Evolutionary conservation across 2,888 invertebrate genomes (phyloP), one percentile per base, ranked within the genome.

Genomic region (Mimas tiliae): DNA sequence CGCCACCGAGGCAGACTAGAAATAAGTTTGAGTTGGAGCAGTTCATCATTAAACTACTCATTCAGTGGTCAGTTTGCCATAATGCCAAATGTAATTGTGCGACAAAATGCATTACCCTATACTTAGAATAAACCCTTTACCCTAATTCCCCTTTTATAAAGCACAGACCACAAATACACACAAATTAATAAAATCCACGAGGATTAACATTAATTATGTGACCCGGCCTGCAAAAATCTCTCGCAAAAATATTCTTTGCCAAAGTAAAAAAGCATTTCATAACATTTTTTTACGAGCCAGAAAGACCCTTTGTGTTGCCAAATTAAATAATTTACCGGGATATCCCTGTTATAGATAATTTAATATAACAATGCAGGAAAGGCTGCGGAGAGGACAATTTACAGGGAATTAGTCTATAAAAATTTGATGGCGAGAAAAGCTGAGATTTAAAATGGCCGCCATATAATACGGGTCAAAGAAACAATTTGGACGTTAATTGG

Each of bases 361-460:
- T 75, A 72, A 78, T 78, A 78, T 70, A 74, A 77, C 73, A 78
- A 79, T 75, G 78, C 78, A 79, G 79, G 78, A 78, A 78, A 73
- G 75, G 73, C 27, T 33, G 7, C 67, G 65, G 71, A 71, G 65
- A 74, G 74, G 74, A 68, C 74, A 71, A 71, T 72, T 70, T 70
- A 67, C 71, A 68, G 69, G 53, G 71, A 82, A 80, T 80, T 77
- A 75, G 75, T 70, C 70, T 70, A 62, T 69, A 72, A 78, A 77
- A 69, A 69, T 71, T 71, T 70, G 68, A 64, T 67, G 69, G 66
- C 14, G 14, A 7, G 68, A 71, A 73, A 74, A 71, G 70, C 63
- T 55, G 70, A 62, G 50, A 68, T 78, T 75, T 77, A 78, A 80
- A 81, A 78, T 73, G 70, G 72, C 71, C 52, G 21, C 63, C 68